These are phyloP conservation scores for Ramazzottius varieornatus DNA, from an alignment of 2,888 invertebrate genomes.

Conservation along the genomic window DNA sequence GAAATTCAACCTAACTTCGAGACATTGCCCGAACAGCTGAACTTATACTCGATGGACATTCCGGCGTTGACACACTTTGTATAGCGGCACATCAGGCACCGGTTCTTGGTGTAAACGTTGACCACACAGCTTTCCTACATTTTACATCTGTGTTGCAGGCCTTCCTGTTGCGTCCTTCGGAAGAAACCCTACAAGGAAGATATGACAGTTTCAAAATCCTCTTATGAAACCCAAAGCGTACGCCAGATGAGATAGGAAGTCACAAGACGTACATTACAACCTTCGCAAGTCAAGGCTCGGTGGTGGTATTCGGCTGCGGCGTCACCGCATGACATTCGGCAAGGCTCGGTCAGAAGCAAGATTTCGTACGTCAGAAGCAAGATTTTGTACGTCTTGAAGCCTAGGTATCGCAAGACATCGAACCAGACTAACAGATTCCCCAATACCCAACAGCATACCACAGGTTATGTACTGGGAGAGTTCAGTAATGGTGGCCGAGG, in stretches of 20 bases:
- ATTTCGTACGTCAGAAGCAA: slow-evolving; percentile 79
- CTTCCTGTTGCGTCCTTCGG: slow-evolving; percentile 24
- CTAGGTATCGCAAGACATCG: slow-evolving; percentile 77
- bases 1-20: no score
- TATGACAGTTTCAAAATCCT: not conserved
- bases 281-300: slow-evolving; percentile 25
- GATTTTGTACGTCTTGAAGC: slow-evolving; percentile 87
- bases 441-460: slow-evolving; percentile 70
- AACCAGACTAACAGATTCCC: slow-evolving; percentile 93
- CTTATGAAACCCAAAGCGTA: no score
- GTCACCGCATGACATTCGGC: slow-evolving; percentile 58
- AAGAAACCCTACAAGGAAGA: slow-evolving; percentile 24
- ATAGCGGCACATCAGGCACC: slow-evolving; percentile 25
- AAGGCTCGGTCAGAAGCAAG: no score
- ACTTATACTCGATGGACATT: slow-evolving; percentile 25
- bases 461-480: slow-evolving; percentile 61
- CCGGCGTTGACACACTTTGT: slow-evolving; percentile 23
- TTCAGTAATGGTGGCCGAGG: slow-evolving; percentile 11
- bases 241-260: slow-evolving; percentile 5
- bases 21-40: no score
- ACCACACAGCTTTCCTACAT: slow-evolving; percentile 20
- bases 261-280: slow-evolving; percentile 22
- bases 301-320: slow-evolving; percentile 26
- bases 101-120: slow-evolving; percentile 23
- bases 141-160: slow-evolving; percentile 22